A percentile compares a stretch with the other conserved stretches of the same genome.
Evolutionary conservation across 1,140 invertebrate genomes (phyloP).

Genomic region (Neodiprion pinetum): DNA sequence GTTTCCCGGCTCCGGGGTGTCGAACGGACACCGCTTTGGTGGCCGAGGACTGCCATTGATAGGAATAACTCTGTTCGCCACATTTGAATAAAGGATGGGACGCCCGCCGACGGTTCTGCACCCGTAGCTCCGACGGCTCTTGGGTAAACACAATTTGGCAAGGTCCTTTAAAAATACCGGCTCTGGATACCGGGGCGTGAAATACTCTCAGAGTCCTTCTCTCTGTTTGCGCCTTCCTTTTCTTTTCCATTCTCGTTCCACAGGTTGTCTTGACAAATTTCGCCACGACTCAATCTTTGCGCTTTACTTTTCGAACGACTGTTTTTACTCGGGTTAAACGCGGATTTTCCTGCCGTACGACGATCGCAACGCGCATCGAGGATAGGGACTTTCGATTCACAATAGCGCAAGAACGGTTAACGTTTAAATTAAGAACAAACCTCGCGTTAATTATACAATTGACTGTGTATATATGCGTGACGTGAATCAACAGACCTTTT

Average conservation of each 20-base stretch:
- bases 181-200: constrained; percentile 3
- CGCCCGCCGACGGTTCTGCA: not conserved
- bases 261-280: not conserved
- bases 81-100: not conserved
- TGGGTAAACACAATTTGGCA: constrained; percentile 4
- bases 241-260: not conserved
- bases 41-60: not conserved
- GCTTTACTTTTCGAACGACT: not conserved
- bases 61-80: not conserved
- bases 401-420: no score
- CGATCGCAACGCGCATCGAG: no score
- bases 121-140: not conserved
- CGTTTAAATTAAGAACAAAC: no score
- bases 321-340: no score
- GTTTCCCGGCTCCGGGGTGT: no score
- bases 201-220: constrained; percentile 4
- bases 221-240: not conserved
- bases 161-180: constrained; percentile 4
- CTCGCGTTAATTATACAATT: no score
- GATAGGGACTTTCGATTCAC: no score
- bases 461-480: no score
- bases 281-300: not conserved
- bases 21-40: no score
- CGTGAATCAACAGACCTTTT: no score
- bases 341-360: no score